A percentile compares a stretch with the other conserved stretches of the same genome.
Evolutionary conservation across 2,888 invertebrate genomes (phyloP).

Genomic region (Troilus luridus): DNA sequence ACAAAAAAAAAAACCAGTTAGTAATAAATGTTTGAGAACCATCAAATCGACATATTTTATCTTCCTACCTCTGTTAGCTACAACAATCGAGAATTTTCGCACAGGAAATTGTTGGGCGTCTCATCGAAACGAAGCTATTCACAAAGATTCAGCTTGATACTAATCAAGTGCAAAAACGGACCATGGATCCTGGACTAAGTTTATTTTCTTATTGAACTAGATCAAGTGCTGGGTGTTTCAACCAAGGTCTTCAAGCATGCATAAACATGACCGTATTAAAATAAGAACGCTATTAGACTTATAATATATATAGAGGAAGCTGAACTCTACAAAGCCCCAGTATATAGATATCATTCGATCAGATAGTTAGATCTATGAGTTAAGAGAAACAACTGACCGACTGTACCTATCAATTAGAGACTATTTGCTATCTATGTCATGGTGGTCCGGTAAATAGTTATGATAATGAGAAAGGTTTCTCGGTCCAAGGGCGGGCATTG

Average conservation of each 20-base stretch:
- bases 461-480: background rate
- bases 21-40: no score
- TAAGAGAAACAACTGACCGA: background rate
- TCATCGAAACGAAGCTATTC: no score
- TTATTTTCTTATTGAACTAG: background rate
- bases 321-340: background rate
- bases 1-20: no score
- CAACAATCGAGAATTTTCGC: no score
- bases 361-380: constrained; percentile 1
- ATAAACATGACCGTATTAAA: background rate
- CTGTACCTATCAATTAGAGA: background rate
- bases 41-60: no score
- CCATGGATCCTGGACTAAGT: no score
- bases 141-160: no score
- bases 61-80: no score
- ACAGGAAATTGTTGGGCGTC: no score
- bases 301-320: background rate
- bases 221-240: background rate
- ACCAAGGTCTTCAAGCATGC: background rate
- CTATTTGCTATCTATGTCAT: background rate
- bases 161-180: no score
- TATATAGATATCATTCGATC: constrained; percentile 3
- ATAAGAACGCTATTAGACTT: background rate
- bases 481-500: background rate
- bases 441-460: background rate